Conservation (phyloP, 1,140 invertebrate species). For the Teleopsis dalmanni region DNA sequence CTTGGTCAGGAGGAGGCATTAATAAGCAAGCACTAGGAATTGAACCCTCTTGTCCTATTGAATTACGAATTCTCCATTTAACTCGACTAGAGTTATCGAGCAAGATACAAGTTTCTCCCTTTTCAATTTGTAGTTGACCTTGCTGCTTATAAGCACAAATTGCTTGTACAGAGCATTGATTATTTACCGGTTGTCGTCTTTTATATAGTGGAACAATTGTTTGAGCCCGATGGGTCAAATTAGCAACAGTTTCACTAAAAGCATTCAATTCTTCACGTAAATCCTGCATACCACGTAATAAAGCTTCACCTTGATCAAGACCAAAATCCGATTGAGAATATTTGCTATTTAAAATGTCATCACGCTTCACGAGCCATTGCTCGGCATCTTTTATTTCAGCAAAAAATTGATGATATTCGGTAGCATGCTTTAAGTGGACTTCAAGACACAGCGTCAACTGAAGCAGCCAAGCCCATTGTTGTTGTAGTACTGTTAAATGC, state of each 20-base stretch:
- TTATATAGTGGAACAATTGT: conserved; percentile 86
- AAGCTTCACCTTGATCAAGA: conserved; percentile 84
- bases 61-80: conserved; percentile 85
- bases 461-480: conserved; percentile 94
- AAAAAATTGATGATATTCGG: conserved; percentile 87
- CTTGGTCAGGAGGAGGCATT: conserved; percentile 88
- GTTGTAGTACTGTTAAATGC: conserved; percentile 88
- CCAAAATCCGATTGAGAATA: conserved; percentile 91
- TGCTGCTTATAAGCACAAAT: conserved; percentile 85
- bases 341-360: conserved; percentile 83
- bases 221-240: conserved; percentile 69
- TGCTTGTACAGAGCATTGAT: conserved; percentile 76
- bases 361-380: conserved; percentile 84
- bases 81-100: conserved; percentile 86
- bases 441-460: conserved; percentile 92
- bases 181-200: conserved; percentile 72
- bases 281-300: conserved; percentile 90
- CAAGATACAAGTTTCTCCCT: conserved; percentile 83
- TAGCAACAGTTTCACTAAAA: conserved; percentile 76
- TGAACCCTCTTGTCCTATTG: conserved; percentile 73
- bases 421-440: conserved; percentile 85
- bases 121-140: conserved; percentile 75
- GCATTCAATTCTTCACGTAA: conserved; percentile 82
- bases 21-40: conserved; percentile 89
- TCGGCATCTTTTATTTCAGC: conserved; percentile 82